Evolutionary conservation across 2,888 invertebrate genomes (phyloP), one percentile per base, ranked within the genome.

Genomic region (Argyra leucocephala): DNA sequence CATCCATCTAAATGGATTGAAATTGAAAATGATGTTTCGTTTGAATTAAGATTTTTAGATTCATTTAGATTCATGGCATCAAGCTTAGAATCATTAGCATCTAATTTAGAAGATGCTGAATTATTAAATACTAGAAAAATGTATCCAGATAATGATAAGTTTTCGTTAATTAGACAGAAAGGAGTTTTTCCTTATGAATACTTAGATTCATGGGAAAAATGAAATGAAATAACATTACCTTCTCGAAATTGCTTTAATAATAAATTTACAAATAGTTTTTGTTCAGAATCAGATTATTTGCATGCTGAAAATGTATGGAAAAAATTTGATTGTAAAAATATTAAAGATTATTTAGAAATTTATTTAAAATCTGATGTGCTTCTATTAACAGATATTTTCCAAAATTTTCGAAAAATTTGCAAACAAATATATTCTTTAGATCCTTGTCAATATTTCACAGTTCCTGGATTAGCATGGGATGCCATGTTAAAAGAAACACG

Each of bases 321-420:
- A 0, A 66, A 58, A 23, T 76, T 78, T 63, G 59, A 72, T 2
- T 71, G 72, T 57, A 63, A 69, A 48, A 74, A 67, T 31, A 65
- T 78, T 21, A 71, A 71, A 1, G 74, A n/a, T n/a, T n/a, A n/a
- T n/a, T n/a, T n/a, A n/a, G n/a, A n/a, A n/a, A n/a, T 76, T 21
- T 64, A 61, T 48, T 62, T 76, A 31, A 75, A 74, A 69, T 73
- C 74, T 0, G 76, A 79, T 69, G 72, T 78, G 4, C 65, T 77
- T 12, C 65, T 77, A 4, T 65, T 76, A 26, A 71, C 73, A 4
- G 76, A 77, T 65, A 69, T 77, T 10, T 76, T 64, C 23, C 36
- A 64, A 60, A 64, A 64, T 48, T 65, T 65, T 22, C 3, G 63
- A 63, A 57, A 22, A 10, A 26, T 58, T 59, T 61, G 61, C 24